Evolutionary conservation across 2,888 invertebrate species (phyloP).

Genomic region (Erebia ligea): DNA sequence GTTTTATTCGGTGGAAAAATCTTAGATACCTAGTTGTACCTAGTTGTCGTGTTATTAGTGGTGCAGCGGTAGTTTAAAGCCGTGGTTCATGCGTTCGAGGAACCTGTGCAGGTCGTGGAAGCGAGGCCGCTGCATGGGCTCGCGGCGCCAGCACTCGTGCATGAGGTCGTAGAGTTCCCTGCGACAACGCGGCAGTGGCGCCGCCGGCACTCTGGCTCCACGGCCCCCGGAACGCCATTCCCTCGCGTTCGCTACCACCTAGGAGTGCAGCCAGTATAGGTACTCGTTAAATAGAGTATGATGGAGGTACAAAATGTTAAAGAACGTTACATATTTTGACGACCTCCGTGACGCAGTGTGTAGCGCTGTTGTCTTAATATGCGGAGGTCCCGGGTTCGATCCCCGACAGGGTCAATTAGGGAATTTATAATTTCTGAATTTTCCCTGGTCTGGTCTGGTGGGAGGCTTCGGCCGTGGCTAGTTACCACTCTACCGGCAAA

Average conservation of each 20-base stretch:
- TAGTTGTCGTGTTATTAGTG: constrained; percentile 44
- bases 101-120: constrained; percentile 95
- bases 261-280: background rate
- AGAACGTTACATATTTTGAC: too few relatives aligned
- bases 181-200: constrained; percentile 90
- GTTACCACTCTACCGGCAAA: too few relatives aligned
- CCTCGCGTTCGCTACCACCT: constrained; percentile 86
- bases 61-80: constrained; percentile 80
- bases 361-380: too few relatives aligned
- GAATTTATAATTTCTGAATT: background rate
- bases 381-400: too few relatives aligned
- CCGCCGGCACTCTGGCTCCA: constrained; percentile 73
- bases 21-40: background rate
- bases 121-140: constrained; percentile 90
- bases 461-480: too few relatives aligned
- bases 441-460: too few relatives aligned
- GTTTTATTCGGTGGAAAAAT: background rate
- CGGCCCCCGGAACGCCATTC: constrained; percentile 84
- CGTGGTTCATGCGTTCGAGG: constrained; percentile 89
- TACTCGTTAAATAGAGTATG: background rate
- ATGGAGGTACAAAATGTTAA: too few relatives aligned
- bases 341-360: too few relatives aligned
- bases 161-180: constrained; percentile 95
- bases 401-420: too few relatives aligned
- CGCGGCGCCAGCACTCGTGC: constrained; percentile 95